A percentile compares a stretch with the other conserved stretches of the same genome.
phyloP scores from a whole-genome alignment of 2,113 vertebrate genomes.

The Smithornis capensis region DNA sequence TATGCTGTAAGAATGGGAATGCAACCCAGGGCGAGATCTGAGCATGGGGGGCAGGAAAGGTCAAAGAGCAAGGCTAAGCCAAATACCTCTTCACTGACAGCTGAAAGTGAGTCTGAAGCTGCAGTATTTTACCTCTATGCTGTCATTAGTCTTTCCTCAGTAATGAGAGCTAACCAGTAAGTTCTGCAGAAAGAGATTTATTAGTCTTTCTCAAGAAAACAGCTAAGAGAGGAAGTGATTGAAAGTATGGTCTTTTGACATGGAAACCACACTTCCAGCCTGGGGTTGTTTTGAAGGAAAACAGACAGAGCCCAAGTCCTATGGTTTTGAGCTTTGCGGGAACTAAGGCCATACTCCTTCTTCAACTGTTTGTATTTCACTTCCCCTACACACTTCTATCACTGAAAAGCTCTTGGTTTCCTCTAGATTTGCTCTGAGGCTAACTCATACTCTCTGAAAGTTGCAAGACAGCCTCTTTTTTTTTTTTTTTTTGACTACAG shows the following conservation, averaged over 20 bases:
- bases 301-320: not conserved
- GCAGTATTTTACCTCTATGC: not conserved
- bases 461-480: not conserved
- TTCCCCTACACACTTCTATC: not conserved
- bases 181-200: not conserved
- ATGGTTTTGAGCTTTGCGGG: not conserved
- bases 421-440: not conserved
- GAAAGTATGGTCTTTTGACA: not conserved
- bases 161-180: not conserved
- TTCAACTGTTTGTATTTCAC: not conserved
- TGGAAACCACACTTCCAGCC: not conserved
- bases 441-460: not conserved
- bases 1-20: not conserved
- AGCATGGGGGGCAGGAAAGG: not conserved
- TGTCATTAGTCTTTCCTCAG: not conserved
- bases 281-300: not conserved
- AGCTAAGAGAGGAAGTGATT: not conserved
- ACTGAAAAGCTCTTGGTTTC: not conserved
- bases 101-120: not conserved
- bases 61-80: not conserved
- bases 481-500: not conserved
- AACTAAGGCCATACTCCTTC: not conserved
- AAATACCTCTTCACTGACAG: not conserved
- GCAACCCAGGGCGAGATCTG: not conserved
- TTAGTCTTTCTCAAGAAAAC: not conserved